Percentiles rank a stretch among this genome's conserved stretches.
These are phyloP conservation scores for Sander vitreus DNA, from an alignment of 2,113 vertebrate species.

Conservation along the genomic window DNA sequence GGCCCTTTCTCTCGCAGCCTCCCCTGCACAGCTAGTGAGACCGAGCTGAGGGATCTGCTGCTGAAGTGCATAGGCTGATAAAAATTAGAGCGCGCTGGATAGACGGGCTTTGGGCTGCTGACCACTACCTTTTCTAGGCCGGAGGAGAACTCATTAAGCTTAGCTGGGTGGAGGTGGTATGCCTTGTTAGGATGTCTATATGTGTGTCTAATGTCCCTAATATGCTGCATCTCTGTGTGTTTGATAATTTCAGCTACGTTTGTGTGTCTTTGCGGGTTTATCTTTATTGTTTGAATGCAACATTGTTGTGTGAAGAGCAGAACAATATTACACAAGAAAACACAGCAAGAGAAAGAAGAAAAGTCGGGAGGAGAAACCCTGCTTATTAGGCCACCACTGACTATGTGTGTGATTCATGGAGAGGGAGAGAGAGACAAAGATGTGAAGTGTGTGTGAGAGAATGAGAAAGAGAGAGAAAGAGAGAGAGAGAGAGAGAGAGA, in stretches of 20 bases:
- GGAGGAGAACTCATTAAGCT: slow-evolving; percentile 73
- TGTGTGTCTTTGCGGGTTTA: background rate
- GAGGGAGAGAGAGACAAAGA: slow-evolving; percentile 39
- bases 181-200: slow-evolving; percentile 49
- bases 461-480: slow-evolving; percentile 31
- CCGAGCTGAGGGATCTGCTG: slow-evolving; percentile 43
- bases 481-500: slow-evolving; percentile 29
- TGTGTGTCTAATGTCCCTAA: slow-evolving; percentile 25
- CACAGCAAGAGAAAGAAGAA: slow-evolving; percentile 14
- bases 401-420: slow-evolving; percentile 55
- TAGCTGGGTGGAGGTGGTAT: slow-evolving; percentile 51
- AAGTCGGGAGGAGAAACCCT: slow-evolving; percentile 37
- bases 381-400: slow-evolving; percentile 65
- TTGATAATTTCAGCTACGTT: slow-evolving; percentile 27
- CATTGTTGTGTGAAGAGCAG: slow-evolving; percentile 3
- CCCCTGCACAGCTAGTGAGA: slow-evolving; percentile 45
- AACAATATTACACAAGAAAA: slow-evolving; percentile 21
- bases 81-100: slow-evolving; percentile 60
- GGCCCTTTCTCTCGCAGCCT: slow-evolving; percentile 51
- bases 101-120: slow-evolving; percentile 61
- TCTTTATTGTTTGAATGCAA: background rate
- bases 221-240: slow-evolving; percentile 7
- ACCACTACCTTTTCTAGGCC: slow-evolving; percentile 70
- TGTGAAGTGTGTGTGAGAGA: background rate
- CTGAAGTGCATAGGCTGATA: slow-evolving; percentile 64